Conservation (phyloP, 2,797 vertebrate species). For the Triplophysa bombifrons region DNA sequence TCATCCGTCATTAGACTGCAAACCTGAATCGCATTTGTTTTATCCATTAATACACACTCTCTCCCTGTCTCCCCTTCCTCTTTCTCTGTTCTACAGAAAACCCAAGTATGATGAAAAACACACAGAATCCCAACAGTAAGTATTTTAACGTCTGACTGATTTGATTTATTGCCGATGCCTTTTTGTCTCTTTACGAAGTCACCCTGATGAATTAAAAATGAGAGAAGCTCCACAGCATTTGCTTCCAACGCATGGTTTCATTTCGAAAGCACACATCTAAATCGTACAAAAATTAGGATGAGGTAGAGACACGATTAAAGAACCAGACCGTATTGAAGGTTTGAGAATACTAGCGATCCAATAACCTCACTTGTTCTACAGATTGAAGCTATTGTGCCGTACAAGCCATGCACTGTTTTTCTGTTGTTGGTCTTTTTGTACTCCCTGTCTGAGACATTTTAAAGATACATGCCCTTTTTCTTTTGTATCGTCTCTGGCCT, state of each 20-base stretch:
- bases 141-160: constrained; percentile 55
- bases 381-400: not conserved
- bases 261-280: constrained; percentile 21
- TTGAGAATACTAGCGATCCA: too few species aligned
- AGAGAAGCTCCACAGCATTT: constrained; percentile 33
- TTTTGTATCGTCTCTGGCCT: constrained; percentile 23
- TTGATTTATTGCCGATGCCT: constrained; percentile 5
- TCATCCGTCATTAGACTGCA: constrained; percentile 23
- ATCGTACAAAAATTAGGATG: not conserved
- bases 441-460: constrained; percentile 5
- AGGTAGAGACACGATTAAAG: too few species aligned
- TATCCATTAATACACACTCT: constrained; percentile 39
- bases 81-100: constrained; percentile 74
- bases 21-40: constrained; percentile 29
- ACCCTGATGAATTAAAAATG: constrained; percentile 45
- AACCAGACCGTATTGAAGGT: too few species aligned
- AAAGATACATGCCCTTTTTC: constrained; percentile 12
- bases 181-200: constrained; percentile 26
- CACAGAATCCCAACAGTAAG: constrained; percentile 81
- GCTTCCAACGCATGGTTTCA: not conserved
- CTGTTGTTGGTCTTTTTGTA: not conserved
- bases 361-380: not conserved
- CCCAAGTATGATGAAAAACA: constrained; percentile 83
- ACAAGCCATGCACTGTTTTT: not conserved
- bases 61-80: constrained; percentile 31